Conservation (phyloP, 2,113 vertebrate species). For the Lampris megalopsis region DNA sequence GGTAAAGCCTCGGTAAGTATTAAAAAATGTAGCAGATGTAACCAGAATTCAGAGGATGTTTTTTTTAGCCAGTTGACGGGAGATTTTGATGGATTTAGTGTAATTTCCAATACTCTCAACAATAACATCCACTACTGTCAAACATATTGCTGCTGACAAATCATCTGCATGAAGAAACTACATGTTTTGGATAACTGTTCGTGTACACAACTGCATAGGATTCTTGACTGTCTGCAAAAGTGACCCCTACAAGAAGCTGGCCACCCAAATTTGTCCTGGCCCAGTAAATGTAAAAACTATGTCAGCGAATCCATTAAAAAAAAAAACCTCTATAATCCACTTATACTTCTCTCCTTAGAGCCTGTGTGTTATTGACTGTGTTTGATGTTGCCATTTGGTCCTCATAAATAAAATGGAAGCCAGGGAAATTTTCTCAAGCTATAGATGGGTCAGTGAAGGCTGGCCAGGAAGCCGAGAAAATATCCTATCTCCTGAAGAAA, state of each 20-base stretch:
- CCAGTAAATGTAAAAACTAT: constrained; percentile 57
- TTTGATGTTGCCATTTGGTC: constrained; percentile 47
- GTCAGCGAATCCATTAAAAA: constrained; percentile 13
- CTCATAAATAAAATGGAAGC: constrained; percentile 60
- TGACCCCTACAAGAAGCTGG: constrained; percentile 15
- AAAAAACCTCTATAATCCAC: constrained; percentile 48
- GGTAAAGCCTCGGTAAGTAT: background rate
- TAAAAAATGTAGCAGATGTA: constrained; percentile 23
- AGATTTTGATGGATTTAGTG: constrained; percentile 22
- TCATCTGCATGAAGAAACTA: constrained; percentile 26
- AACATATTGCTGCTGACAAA: constrained; percentile 32
- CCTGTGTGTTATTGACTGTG: constrained; percentile 53
- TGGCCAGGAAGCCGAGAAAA: constrained; percentile 10
- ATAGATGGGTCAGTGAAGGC: constrained; percentile 31
- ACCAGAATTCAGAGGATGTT: constrained; percentile 8
- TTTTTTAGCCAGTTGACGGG: background rate
- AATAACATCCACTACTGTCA: constrained; percentile 33
- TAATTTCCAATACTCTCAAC: constrained; percentile 20
- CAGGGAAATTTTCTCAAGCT: constrained; percentile 48
- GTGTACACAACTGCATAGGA: constrained; percentile 16
- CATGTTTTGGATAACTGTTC: constrained; percentile 1
- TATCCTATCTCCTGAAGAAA: constrained; percentile 35
- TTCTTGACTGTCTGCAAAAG: background rate
- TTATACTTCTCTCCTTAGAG: constrained; percentile 59
- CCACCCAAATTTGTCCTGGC: constrained; percentile 47